These are phyloP conservation scores for Heteropelma amictum DNA, from an alignment of 2,888 invertebrate genomes.

Conservation along the genomic window DNA sequence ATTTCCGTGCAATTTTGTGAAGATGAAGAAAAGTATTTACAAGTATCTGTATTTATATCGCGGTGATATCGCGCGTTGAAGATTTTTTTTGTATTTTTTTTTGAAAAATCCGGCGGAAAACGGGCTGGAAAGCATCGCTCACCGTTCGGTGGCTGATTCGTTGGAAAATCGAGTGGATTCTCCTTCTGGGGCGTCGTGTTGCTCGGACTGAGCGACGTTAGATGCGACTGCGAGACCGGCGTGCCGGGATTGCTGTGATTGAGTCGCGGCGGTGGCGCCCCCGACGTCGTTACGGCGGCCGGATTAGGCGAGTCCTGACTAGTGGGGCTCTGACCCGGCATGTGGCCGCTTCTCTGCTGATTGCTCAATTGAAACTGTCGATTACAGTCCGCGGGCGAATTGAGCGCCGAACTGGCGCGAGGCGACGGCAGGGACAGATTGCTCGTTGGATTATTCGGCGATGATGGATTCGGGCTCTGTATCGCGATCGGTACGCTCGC, in stretches of 20 bases:
- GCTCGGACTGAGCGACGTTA: conserved; percentile 74
- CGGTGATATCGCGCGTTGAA: background rate
- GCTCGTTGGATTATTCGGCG: conserved; percentile 85
- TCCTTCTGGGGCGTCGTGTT: conserved; percentile 74
- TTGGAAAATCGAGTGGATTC: conserved; percentile 72
- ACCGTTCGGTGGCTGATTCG: conserved; percentile 78
- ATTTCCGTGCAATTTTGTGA: too few species aligned
- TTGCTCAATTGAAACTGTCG: conserved; percentile 79
- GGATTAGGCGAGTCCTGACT: conserved; percentile 82
- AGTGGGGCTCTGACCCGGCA: conserved; percentile 82
- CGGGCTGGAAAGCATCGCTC: conserved; percentile 51
- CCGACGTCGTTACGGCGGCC: conserved; percentile 61
- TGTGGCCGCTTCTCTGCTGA: conserved; percentile 75
- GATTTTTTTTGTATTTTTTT: background rate
- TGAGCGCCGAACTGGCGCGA: conserved; percentile 83
- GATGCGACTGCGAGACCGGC: conserved; percentile 81
- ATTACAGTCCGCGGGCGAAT: conserved; percentile 84
- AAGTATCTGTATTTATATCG: too few species aligned
- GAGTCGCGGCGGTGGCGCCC: conserved; percentile 75
- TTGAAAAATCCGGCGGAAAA: background rate
- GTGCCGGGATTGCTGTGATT: conserved; percentile 87
- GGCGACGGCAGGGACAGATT: conserved; percentile 88
- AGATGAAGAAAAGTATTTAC: too few species aligned
- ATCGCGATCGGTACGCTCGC: conserved; percentile 87
- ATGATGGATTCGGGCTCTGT: conserved; percentile 86